phyloP scores from a whole-genome alignment of 2,797 vertebrate genomes.

The Sciurus carolinensis region DNA sequence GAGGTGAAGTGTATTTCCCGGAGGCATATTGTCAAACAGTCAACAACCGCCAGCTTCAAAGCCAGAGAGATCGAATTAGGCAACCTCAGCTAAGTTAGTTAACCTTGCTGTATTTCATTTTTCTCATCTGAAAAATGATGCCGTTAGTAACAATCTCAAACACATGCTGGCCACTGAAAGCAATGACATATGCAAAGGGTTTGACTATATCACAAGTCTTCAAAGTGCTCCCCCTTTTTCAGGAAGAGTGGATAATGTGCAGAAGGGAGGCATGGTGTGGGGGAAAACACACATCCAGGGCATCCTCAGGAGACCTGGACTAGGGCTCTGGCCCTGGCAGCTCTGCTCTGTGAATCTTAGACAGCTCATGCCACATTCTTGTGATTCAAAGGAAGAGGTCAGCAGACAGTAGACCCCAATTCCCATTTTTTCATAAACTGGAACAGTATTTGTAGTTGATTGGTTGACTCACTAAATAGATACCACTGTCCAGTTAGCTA shows the following conservation, averaged over 20 bases:
- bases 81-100: not conserved
- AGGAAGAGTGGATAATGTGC: not conserved
- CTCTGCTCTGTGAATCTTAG: not conserved
- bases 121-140: not conserved
- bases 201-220: not conserved
- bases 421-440: not conserved
- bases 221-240: not conserved
- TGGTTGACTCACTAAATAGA: not conserved
- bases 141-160: not conserved
- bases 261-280: not conserved
- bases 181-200: not conserved
- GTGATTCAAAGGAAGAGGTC: not conserved
- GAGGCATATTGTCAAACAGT: not conserved
- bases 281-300: not conserved
- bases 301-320: not conserved
- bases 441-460: not conserved
- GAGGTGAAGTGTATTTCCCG: not conserved
- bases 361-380: not conserved
- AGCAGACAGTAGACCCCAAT: not conserved
- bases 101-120: not conserved
- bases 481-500: not conserved
- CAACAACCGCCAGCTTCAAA: not conserved
- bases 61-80: not conserved
- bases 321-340: not conserved
- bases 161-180: not conserved